Conservation (phyloP, 2,113 vertebrate genomes). For the Chloroceryle aenea region DNA sequence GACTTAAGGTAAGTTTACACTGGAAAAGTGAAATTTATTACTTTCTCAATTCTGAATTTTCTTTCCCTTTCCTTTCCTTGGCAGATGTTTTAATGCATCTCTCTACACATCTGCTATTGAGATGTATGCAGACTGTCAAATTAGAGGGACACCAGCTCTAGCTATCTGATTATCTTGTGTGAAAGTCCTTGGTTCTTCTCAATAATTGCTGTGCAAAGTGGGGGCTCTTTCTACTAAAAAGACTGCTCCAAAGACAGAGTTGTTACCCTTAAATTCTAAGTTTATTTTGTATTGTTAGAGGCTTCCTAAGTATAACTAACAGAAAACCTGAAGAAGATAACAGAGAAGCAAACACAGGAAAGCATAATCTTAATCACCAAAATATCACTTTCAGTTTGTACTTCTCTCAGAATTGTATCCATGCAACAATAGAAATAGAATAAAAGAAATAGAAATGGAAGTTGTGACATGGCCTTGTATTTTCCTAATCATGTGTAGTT, state of each 20-base stretch:
- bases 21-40: neutral
- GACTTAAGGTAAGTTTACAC: fast-evolving
- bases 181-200: neutral
- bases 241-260: neutral
- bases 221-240: neutral
- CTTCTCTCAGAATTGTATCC: neutral
- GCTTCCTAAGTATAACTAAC: neutral
- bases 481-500: neutral
- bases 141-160: neutral
- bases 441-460: neutral
- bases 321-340: neutral
- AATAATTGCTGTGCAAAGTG: neutral
- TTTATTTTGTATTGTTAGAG: neutral
- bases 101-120: neutral
- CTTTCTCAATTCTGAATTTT: neutral
- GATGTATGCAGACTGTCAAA: neutral
- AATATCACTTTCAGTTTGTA: neutral
- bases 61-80: neutral
- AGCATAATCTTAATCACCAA: neutral
- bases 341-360: neutral
- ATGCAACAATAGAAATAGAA: neutral
- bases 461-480: neutral
- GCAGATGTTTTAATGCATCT: neutral
- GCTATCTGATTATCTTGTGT: neutral
- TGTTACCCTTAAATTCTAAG: neutral